Base-by-base conservation (phyloP, 2,797 vertebrate species). In the Choloepus didactylus region DNA sequence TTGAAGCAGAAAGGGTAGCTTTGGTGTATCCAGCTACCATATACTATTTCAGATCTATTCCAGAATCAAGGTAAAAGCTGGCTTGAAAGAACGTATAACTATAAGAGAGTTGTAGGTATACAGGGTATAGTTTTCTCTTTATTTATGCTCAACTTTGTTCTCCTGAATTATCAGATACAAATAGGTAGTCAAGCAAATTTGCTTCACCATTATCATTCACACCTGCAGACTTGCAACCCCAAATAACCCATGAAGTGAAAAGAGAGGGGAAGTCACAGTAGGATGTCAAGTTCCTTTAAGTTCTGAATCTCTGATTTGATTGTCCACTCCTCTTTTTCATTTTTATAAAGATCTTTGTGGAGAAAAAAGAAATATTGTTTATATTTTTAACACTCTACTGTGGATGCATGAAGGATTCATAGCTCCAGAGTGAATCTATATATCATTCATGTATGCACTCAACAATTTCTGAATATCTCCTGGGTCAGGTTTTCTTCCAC, bases 1-100 rank as follows among this genome's bases (percentile, higher is more conserved):
- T 96, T 96, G 93, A 91, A 97, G 94, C 10, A 89, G 79, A 31
- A 56, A 6, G 1, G 0, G 76, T 97, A 96, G 38, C 35, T 96
- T 79, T 88, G 4, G 4, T 11, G 60, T 89, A 25, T 29, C 19
- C 10, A 84, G 44, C 93, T 59, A 79, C 12, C 60, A 51, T 56
- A 31, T 69, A 23, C 9, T 73, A n/a, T 73, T 87, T 41, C 44
- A 54, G 38, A 18, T 66, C 12, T 85, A 4, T 95, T 59, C 54
- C 46, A 85, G 76, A 2, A 0, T 89, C 83, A 81, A 81, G 51
- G 75, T 97, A 66, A 89, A 44, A 87, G 0, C 60, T 59, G 21
- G 5, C 85, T 94, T 72, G 19, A 79, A 94, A 97, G 84, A 35
- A 73, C 0, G 2, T 81, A 19, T 46, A 87, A 91, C 7, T 81